These are phyloP conservation scores for Prunella himalayana DNA, from an alignment of 2,113 vertebrate genomes.

Conservation along the genomic window DNA sequence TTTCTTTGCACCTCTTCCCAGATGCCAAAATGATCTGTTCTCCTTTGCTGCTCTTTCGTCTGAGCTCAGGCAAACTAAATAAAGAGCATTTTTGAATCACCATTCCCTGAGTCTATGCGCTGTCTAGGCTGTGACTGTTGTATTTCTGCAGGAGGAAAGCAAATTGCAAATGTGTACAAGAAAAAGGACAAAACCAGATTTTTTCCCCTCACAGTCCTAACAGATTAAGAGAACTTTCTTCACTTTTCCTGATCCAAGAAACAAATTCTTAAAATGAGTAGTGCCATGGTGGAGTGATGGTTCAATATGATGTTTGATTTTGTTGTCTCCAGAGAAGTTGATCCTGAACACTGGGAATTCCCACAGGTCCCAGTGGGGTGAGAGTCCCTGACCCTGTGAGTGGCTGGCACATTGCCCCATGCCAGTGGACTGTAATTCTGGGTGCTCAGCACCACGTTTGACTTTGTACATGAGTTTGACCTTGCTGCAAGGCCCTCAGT, in stretches of 20 bases:
- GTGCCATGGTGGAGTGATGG: neutral
- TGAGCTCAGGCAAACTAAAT: neutral
- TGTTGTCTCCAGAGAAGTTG: neutral
- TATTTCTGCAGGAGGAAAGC: neutral
- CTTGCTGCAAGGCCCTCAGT: neutral
- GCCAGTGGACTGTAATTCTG: neutral
- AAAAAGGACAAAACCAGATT: neutral
- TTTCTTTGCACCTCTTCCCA: neutral
- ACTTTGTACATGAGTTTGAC: neutral
- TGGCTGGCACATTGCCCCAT: neutral
- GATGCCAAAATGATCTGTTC: neutral
- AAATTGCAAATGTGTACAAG: neutral
- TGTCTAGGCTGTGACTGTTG: neutral
- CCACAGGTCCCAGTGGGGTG: fast-evolving
- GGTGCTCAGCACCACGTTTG: neutral
- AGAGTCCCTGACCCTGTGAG: neutral
- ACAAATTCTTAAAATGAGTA: neutral
- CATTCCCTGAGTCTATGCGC: neutral
- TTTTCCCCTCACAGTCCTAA: neutral
- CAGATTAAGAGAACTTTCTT: neutral
- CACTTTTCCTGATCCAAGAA: neutral
- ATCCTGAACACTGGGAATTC: neutral
- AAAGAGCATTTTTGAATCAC: neutral
- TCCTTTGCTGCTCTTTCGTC: neutral
- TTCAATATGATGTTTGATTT: neutral